Conservation (phyloP, 2,797 vertebrate species). For the Sylvilagus floridanus region DNA sequence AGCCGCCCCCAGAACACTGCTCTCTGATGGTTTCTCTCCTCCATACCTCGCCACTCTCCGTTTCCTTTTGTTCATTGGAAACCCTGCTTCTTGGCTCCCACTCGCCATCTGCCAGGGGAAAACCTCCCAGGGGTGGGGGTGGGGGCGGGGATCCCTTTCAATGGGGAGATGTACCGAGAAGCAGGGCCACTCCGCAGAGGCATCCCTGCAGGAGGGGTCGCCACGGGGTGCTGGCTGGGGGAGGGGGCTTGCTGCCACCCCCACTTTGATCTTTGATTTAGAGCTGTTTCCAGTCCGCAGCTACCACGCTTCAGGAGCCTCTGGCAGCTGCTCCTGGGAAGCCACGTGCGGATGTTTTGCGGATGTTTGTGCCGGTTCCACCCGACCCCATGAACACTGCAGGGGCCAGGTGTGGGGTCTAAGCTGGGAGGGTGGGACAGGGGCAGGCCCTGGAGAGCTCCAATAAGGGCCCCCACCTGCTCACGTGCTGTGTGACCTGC, state of each 20-base stretch:
- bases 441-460: neutral
- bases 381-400: neutral
- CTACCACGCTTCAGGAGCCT: neutral
- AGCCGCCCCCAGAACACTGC: neutral
- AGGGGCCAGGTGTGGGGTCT: neutral
- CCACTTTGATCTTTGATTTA: neutral
- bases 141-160: neutral
- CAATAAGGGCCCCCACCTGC: neutral
- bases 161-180: rapidly evolving
- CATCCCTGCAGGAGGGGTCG: rapidly evolving
- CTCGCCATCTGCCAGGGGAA: neutral
- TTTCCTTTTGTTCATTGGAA: constrained; percentile 50
- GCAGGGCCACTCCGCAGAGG: rapidly evolving
- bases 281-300: constrained; percentile 50
- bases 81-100: constrained; percentile 29
- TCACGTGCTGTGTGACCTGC: neutral
- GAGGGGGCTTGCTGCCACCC: neutral
- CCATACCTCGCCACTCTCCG: rapidly evolving
- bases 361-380: neutral
- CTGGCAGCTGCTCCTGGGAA: constrained; percentile 34
- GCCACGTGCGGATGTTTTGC: neutral
- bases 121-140: neutral
- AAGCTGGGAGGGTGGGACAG: neutral
- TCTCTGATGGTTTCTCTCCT: rapidly evolving
- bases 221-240: neutral